Percentiles rank a stretch among this genome's conserved stretches.
Evolutionary conservation across 30 jellyfish, hydroid and myxozoan genomes (phyloP).

Genomic region (Cassiopea xamachana): DNA sequence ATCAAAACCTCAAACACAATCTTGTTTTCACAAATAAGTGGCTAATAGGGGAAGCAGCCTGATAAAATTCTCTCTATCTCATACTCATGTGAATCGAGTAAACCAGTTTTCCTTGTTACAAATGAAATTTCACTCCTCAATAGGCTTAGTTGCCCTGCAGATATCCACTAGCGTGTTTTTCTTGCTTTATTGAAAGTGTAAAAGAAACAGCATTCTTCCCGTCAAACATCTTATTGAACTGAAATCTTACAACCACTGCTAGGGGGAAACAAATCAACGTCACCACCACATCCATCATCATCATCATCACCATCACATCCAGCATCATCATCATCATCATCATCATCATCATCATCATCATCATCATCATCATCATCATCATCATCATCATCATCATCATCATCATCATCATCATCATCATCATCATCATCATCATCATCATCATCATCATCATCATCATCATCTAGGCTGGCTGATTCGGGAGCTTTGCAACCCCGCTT

Average conservation of each 20-base stretch:
- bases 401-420: constrained; percentile 18
- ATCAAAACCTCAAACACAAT: not conserved
- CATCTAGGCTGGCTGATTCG: not conserved
- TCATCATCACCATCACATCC: not conserved
- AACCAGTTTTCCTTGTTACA: no score
- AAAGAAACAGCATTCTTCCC: not conserved
- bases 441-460: constrained; percentile 8
- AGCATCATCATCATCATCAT: not conserved
- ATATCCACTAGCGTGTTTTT: no score
- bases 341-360: not conserved
- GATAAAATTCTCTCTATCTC: not conserved
- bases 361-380: constrained; percentile 10
- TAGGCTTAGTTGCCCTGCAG: no score
- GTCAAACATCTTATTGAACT: not conserved
- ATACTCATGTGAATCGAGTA: not conserved
- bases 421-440: constrained; percentile 7
- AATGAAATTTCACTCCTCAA: no score
- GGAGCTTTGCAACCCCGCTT: no score
- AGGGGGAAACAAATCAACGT: not conserved
- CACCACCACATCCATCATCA: not conserved
- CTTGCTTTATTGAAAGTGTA: no score
- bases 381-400: constrained; percentile 4
- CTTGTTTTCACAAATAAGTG: not conserved
- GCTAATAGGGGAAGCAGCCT: not conserved
- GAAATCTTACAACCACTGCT: not conserved